Percentiles rank a stretch among this genome's conserved stretches.
phyloP scores from a whole-genome alignment of 2,888 invertebrate species.

The Hydroisotoma schaefferi region DNA sequence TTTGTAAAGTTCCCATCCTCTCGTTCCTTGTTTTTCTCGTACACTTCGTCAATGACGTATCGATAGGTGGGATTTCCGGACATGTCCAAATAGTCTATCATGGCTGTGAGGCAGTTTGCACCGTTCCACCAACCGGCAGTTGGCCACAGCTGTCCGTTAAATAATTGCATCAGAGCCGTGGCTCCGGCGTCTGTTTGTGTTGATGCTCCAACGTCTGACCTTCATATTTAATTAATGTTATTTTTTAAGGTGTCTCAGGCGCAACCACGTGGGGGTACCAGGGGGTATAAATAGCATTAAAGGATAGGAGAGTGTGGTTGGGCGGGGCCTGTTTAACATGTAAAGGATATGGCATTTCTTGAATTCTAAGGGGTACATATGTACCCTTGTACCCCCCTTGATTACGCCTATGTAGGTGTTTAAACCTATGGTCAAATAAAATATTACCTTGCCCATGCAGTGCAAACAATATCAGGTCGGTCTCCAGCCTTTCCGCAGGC shows the following conservation, averaged over 20 bases:
- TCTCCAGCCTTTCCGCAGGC: slow-evolving; percentile 39
- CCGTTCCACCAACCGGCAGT: slow-evolving; percentile 47
- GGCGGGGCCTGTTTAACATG: too few relatives aligned
- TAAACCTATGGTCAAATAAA: too few relatives aligned
- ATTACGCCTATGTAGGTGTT: too few relatives aligned
- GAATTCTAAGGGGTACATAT: too few relatives aligned
- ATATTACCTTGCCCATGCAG: slow-evolving; percentile 43
- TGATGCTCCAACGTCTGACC: slow-evolving; percentile 27
- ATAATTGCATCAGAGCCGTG: slow-evolving; percentile 43
- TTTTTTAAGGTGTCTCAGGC: too few relatives aligned
- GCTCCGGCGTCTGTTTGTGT: slow-evolving; percentile 38
- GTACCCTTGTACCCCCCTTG: too few relatives aligned
- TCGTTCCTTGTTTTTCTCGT: slow-evolving; percentile 37
- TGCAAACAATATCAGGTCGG: slow-evolving; percentile 34
- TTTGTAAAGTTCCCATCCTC: slow-evolving; percentile 43
- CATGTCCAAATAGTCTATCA: slow-evolving; percentile 39
- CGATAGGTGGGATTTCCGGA: slow-evolving; percentile 28
- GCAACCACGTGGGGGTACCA: too few relatives aligned
- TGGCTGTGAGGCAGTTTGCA: slow-evolving; percentile 40
- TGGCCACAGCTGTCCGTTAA: slow-evolving; percentile 25
- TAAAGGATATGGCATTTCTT: too few relatives aligned
- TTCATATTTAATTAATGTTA: too few relatives aligned
- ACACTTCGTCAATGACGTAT: slow-evolving; percentile 35
- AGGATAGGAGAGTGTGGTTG: too few relatives aligned
- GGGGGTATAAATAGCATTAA: too few relatives aligned